Base-by-base conservation (phyloP, 2,888 invertebrate genomes). In the Troides aeacus region DNA sequence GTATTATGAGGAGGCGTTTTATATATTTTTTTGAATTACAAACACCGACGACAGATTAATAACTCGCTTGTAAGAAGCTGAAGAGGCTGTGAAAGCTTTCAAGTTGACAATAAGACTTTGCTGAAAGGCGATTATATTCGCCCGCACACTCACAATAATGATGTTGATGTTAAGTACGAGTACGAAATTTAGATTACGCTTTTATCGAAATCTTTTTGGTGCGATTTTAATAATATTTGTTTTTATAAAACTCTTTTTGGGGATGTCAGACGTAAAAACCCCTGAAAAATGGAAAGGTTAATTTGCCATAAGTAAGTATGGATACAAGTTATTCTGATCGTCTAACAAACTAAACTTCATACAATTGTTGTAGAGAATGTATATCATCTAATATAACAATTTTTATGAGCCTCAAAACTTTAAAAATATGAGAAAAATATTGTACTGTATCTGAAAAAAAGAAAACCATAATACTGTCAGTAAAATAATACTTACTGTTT, bases 111-210 rank as follows among this genome's bases (percentile, higher is more conserved):
- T 86, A 88, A 88, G 87, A 84, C 85, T 84, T 83, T 79, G 79
- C 79, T 85, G 84, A 87, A 89, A 88, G 85, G 83, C 86, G 88
- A 89, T 89, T 89, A 87, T 81, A 81, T 79, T 78, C 82, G 81
- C 81, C 79, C 81, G 79, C 81, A 79, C 77, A 81, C 80, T 82
- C 66, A 70, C 65, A 64, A 68, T 68, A 66, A 73, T 74, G 69
- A 58, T 58, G 66, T 62, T 63, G 66, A 70, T 59, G 63, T 70
- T 70, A 66, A 66, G 66, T 63, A 63, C 42, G 30, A 66, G 70
- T 58, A 63, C 53, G 59, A 62, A 64, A 63, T 70, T 70, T 66
- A 42, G 39, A 66, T 70, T 66, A 30, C 56, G 39, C 66, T 70
- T 66, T 66, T 62, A 65, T 61, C 46, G 59, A 66, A 46, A 42